Percentiles rank a stretch among this genome's conserved stretches.
phyloP scores from a whole-genome alignment of 2,888 invertebrate genomes.

The Syritta pipiens region DNA sequence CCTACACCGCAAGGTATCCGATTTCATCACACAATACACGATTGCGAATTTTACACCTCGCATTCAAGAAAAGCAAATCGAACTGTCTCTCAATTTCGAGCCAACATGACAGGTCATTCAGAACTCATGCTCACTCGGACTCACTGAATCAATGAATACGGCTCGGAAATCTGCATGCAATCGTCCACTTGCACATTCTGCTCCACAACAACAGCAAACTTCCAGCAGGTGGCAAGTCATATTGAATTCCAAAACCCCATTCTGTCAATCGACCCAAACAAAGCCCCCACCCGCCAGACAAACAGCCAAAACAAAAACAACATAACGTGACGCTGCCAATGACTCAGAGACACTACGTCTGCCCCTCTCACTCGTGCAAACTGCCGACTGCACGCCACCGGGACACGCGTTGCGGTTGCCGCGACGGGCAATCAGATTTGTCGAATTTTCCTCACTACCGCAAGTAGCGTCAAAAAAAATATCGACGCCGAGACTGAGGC shows the following conservation, averaged over 20 bases:
- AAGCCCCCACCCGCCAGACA: slow-evolving; percentile 48
- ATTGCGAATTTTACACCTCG: too few species aligned
- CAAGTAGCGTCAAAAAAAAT: too few species aligned
- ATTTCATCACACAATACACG: too few species aligned
- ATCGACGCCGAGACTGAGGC: not conserved
- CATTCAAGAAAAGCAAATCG: too few species aligned
- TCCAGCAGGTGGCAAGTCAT: slow-evolving; percentile 59
- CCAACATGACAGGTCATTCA: slow-evolving; percentile 57
- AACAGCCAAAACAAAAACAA: not conserved
- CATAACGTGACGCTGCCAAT: not conserved
- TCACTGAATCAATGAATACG: slow-evolving; percentile 52
- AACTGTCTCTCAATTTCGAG: too few species aligned
- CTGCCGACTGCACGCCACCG: too few species aligned
- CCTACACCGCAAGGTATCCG: too few species aligned
- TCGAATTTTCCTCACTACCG: too few species aligned
- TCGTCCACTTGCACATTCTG: slow-evolving; percentile 48
- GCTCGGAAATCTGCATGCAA: slow-evolving; percentile 46
- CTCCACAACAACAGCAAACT: slow-evolving; percentile 19
- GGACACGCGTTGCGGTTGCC: too few species aligned
- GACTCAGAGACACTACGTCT: slow-evolving; percentile 38
- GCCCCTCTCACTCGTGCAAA: slow-evolving; percentile 37
- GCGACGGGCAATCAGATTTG: too few species aligned
- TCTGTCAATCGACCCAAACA: slow-evolving; percentile 61
- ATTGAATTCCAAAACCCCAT: slow-evolving; percentile 64
- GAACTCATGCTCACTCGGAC: slow-evolving; percentile 42